These are phyloP conservation scores for Todus mexicanus DNA, from an alignment of 2,797 vertebrate species.

Conservation along the genomic window DNA sequence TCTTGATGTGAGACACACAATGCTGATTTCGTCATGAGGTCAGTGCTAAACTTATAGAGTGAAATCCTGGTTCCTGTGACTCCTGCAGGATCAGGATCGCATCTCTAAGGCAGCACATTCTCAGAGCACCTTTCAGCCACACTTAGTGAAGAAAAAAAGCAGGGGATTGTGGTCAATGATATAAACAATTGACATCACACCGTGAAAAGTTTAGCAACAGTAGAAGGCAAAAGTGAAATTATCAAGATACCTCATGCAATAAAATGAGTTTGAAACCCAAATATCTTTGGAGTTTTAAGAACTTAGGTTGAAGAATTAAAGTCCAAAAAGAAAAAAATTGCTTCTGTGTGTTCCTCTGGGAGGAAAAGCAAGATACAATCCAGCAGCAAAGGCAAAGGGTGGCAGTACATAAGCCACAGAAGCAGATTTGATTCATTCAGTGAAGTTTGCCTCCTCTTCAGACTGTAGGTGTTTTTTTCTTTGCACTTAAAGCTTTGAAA, in stretches of 20 bases:
- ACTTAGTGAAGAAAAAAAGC: not conserved
- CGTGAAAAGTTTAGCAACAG: not conserved
- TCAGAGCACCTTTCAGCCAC: not conserved
- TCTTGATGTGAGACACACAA: not conserved
- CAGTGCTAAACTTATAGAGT: not conserved
- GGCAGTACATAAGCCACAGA: not conserved
- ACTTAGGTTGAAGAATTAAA: not conserved
- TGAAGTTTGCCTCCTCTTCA: not conserved
- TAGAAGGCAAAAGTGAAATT: not conserved
- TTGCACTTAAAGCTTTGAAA: not conserved
- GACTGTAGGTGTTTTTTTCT: not conserved
- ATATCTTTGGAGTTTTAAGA: not conserved
- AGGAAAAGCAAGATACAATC: not conserved
- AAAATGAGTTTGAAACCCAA: not conserved
- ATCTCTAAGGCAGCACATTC: not conserved
- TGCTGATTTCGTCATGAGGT: not conserved
- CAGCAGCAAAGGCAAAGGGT: not conserved
- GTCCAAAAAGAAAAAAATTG: not conserved
- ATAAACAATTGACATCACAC: not conserved
- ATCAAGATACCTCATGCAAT: not conserved
- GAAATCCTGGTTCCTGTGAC: conserved; percentile 5
- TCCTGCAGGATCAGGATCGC: conserved; percentile 10
- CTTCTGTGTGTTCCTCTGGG: not conserved
- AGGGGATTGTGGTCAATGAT: not conserved
- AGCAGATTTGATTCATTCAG: not conserved